Evolutionary conservation across 2,113 vertebrate genomes (phyloP).

Genomic region (Dromas ardeola): DNA sequence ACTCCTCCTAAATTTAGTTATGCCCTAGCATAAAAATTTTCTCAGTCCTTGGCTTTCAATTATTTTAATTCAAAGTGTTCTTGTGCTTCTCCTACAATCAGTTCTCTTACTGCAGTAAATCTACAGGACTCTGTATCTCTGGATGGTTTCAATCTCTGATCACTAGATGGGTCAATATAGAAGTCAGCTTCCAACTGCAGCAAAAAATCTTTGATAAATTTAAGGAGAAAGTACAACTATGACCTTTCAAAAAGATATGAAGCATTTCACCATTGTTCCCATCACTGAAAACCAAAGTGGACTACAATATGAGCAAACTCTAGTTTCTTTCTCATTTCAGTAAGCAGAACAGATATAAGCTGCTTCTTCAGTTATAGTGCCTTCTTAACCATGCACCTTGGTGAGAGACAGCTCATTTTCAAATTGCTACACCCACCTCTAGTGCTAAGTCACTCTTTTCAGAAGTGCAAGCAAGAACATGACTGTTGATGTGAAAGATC

Average conservation of each 20-base stretch:
- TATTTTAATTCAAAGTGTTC: background rate
- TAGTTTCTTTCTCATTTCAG: background rate
- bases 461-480: background rate
- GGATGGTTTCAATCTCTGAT: background rate
- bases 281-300: background rate
- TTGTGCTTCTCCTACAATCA: background rate
- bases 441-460: background rate
- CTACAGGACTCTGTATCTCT: background rate
- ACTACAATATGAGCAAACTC: rapidly evolving
- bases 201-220: background rate
- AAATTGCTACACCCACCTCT: background rate
- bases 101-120: background rate
- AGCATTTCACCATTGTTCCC: background rate
- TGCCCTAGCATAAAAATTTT: background rate
- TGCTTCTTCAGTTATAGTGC: background rate
- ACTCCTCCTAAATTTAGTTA: background rate
- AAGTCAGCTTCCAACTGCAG: background rate
- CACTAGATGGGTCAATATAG: background rate
- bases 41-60: background rate
- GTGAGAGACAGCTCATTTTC: background rate
- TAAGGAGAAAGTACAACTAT: background rate
- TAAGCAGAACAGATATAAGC: background rate
- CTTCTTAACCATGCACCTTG: background rate
- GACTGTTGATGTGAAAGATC: background rate
- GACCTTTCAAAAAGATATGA: background rate